phyloP scores from a whole-genome alignment of 2,113 vertebrate species.

The Triplophysa tibetana region DNA sequence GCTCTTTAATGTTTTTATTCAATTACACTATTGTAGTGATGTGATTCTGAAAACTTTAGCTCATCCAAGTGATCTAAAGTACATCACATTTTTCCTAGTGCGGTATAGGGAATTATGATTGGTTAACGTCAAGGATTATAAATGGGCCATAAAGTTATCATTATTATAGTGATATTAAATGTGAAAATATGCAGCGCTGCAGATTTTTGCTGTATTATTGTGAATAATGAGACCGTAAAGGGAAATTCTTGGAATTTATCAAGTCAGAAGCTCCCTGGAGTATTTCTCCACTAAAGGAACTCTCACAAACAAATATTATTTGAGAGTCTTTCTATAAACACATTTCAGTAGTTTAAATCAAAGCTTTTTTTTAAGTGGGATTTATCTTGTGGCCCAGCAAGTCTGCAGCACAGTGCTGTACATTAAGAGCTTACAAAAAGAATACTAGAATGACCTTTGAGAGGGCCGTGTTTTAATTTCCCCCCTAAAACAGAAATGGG shows the following conservation, averaged over 20 bases:
- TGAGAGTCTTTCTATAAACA: not conserved
- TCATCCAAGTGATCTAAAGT: not conserved
- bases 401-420: not conserved
- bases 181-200: not conserved
- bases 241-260: not conserved
- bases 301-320: not conserved
- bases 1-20: no score
- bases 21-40: not conserved
- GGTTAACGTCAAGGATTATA: not conserved
- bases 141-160: not conserved
- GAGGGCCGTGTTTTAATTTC: not conserved
- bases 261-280: not conserved
- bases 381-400: not conserved
- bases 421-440: not conserved
- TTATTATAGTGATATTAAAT: not conserved
- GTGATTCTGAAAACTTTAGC: not conserved
- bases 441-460: conserved; percentile 21
- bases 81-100: not conserved
- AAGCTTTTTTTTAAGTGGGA: not conserved
- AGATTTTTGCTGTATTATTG: not conserved
- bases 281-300: not conserved
- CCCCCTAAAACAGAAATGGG: not conserved
- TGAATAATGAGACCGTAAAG: not conserved
- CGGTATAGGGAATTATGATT: not conserved
- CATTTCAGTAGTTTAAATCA: not conserved